phyloP scores from a whole-genome alignment of 2,113 vertebrate genomes.

The Colinus virginianus region DNA sequence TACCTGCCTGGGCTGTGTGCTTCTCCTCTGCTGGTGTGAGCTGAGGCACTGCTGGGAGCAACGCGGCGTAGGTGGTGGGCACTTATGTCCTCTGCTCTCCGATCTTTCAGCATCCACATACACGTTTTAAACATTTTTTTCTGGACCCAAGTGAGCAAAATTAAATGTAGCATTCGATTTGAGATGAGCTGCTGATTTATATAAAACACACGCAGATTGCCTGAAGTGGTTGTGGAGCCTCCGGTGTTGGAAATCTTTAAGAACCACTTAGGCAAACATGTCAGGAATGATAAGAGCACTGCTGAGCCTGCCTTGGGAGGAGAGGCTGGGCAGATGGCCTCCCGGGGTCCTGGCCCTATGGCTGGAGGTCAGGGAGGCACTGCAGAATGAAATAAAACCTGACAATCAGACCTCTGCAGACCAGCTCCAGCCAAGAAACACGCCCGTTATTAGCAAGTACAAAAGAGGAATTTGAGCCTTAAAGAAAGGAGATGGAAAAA shows the following conservation, averaged over 20 bases:
- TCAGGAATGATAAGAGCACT: constrained; percentile 48
- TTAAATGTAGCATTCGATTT: constrained; percentile 64
- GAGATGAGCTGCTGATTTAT: constrained; percentile 44
- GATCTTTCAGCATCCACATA: background rate
- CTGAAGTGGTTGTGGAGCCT: constrained; percentile 46
- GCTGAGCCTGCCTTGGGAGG: background rate
- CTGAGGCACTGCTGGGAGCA: background rate
- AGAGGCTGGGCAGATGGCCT: constrained; percentile 58
- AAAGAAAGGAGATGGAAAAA: background rate
- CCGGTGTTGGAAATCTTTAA: constrained; percentile 40
- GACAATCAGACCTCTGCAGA: constrained; percentile 7
- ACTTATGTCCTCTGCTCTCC: background rate
- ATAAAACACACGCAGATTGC: constrained; percentile 39
- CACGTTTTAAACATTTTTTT: background rate
- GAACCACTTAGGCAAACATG: constrained; percentile 49
- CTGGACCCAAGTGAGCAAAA: constrained; percentile 29
- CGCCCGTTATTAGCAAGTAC: constrained; percentile 49
- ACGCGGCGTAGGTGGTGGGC: background rate
- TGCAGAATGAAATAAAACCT: constrained; percentile 11
- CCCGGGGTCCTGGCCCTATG: background rate
- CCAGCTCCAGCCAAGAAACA: constrained; percentile 25
- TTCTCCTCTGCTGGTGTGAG: background rate
- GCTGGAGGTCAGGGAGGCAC: constrained; percentile 30
- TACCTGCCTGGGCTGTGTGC: background rate
- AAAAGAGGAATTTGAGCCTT: constrained; percentile 47